Base-by-base conservation (phyloP, 30 jellyfish, hydroid and myxozoan genomes). In the Pelagia noctiluca region DNA sequence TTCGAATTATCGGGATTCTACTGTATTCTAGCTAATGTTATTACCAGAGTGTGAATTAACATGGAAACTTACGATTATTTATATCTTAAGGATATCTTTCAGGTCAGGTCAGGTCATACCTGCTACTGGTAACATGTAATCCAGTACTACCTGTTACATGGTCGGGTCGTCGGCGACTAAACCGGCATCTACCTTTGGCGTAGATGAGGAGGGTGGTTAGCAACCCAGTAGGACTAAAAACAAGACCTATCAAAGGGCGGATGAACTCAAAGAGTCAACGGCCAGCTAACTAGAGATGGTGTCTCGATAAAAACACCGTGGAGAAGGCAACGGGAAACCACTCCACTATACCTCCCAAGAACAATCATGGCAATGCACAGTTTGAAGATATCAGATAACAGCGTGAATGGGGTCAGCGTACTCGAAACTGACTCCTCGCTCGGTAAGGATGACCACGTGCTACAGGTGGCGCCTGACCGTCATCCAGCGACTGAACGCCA, bases 231-330 rank as follows among this genome's bases (percentile, higher is more conserved):
- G 90, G 83, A 78, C 57, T 78, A 78, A 78, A 78, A 60, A 78
- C 80, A 78, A 78, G 90, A 78, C 83, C 90, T 78, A 30, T 78
- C 76, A 78, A 78, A 78, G 85, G 83, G 83, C 83, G 54, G 85
- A 78, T 60, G 89, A 71, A 34, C 68, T 49, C 78, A 18, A 63
- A 7, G 76, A 75, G 77, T 25, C 70, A 72, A 85, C 84, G 78
- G 89, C 89, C 72, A 85, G 50, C 84, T 37, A 73, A 35, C 76
- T 13, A 48, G 75, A 79, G 82, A 64, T 63, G 82, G 90, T 79
- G 75, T 50, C 82, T 61, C 82, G 22, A 16, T 26, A 66, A 81
- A 81, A 36, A 63, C 77, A 65, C 77, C 63, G 28, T 2, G 11
- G 71, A 69, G 91, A 65, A 65, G 84, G 84, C 84, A 64, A 65